A percentile compares a stretch with the other conserved stretches of the same genome.
Conservation (phyloP, 1,140 invertebrate species). For the Copidosoma floridanum region DNA sequence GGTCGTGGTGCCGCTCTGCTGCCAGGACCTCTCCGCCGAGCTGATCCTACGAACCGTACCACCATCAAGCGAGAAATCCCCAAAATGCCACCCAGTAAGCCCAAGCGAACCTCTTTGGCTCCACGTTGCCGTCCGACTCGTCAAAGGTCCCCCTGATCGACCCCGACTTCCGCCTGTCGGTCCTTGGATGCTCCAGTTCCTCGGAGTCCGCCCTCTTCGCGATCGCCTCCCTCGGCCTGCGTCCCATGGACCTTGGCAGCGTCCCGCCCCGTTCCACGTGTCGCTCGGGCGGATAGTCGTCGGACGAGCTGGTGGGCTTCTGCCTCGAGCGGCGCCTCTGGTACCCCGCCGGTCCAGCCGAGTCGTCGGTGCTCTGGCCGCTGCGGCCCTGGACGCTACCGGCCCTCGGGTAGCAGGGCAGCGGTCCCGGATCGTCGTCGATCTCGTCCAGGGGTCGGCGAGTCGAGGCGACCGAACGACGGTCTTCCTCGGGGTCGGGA, state of each 20-base stretch:
- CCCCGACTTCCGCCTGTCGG: slow-evolving; percentile 23
- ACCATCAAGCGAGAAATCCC: too few relatives aligned
- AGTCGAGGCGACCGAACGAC: slow-evolving; percentile 24
- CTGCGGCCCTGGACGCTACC: slow-evolving; percentile 23
- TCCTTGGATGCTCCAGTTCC: slow-evolving; percentile 14
- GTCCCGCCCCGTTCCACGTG: slow-evolving; percentile 1
- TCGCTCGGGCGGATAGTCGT: slow-evolving; percentile 41
- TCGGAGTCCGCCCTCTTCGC: slow-evolving; percentile 15
- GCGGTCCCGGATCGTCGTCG: slow-evolving; percentile 36
- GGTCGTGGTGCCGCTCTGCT: background rate
- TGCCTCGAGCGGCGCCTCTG: slow-evolving; percentile 28
- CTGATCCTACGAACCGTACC: too few relatives aligned
- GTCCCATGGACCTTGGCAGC: slow-evolving; percentile 1
- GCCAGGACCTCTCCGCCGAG: background rate
- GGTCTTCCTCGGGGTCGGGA: slow-evolving; percentile 34
- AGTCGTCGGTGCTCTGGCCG: slow-evolving; percentile 46
- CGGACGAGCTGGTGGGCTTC: slow-evolving; percentile 46
- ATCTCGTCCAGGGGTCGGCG: slow-evolving; percentile 33
- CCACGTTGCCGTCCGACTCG: slow-evolving; percentile 4
- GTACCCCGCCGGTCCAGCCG: background rate
- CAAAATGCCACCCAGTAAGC: too few relatives aligned
- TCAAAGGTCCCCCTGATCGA: slow-evolving; percentile 23
- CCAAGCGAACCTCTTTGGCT: too few relatives aligned
- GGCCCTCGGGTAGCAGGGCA: background rate
- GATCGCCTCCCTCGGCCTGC: background rate